Evolutionary conservation across 2,888 invertebrate genomes (phyloP).

Genomic region (Tipula vernalis): DNA sequence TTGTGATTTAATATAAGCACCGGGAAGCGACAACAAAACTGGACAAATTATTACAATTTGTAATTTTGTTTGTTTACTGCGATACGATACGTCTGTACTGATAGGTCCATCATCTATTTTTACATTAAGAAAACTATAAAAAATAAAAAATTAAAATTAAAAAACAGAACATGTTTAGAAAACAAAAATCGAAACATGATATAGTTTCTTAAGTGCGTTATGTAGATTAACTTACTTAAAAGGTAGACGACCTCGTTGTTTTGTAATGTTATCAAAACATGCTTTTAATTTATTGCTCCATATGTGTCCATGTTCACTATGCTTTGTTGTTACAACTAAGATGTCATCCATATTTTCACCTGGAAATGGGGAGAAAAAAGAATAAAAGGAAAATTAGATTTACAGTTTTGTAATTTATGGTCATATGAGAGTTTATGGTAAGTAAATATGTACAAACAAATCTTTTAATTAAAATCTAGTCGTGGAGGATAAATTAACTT

Average conservation of each 20-base stretch:
- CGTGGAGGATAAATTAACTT: not conserved
- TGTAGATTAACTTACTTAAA: slow-evolving; percentile 50
- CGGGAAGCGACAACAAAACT: slow-evolving; percentile 44
- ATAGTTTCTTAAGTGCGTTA: not conserved
- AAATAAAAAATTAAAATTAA: slow-evolving; percentile 12
- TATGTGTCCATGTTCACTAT: slow-evolving; percentile 62
- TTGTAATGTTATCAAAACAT: slow-evolving; percentile 74
- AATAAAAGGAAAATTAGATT: not conserved
- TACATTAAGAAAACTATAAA: slow-evolving; percentile 56
- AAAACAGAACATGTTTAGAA: not conserved
- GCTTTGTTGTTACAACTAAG: slow-evolving; percentile 63
- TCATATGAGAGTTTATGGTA: no score
- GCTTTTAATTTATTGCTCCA: slow-evolving; percentile 73
- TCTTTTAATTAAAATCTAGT: not conserved
- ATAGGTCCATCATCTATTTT: slow-evolving; percentile 55
- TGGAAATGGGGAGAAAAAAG: not conserved
- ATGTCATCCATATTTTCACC: slow-evolving; percentile 63
- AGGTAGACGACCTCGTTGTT: slow-evolving; percentile 64
- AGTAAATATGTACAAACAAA: no score
- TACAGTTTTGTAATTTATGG: not conserved
- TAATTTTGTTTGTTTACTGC: slow-evolving; percentile 49
- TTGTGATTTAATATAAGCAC: slow-evolving; percentile 31
- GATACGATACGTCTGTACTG: slow-evolving; percentile 37
- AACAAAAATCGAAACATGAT: not conserved
- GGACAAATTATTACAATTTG: slow-evolving; percentile 75